Percentiles rank a stretch among this genome's conserved stretches.
phyloP scores from a whole-genome alignment of 2,113 vertebrate species.

The Cervus canadensis region DNA sequence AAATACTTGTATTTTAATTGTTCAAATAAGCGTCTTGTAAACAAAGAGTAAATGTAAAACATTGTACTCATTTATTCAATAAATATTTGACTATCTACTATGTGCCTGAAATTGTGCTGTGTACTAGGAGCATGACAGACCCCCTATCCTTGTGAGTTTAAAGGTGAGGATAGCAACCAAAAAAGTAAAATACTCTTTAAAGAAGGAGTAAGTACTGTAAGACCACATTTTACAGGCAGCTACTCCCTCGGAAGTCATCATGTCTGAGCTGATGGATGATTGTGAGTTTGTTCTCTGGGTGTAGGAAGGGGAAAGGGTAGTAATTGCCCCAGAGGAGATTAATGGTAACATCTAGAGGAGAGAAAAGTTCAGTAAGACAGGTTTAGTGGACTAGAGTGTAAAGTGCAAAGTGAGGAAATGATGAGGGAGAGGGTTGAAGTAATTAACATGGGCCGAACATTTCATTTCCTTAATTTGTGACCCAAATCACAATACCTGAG shows the following conservation, averaged over 20 bases:
- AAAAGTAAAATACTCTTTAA: not conserved
- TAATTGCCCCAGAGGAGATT: not conserved
- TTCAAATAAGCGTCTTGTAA: not conserved
- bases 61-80: not conserved
- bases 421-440: not conserved
- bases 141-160: not conserved
- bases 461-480: not conserved
- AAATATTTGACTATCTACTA: not conserved
- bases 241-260: not conserved
- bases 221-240: not conserved
- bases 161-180: not conserved
- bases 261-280: not conserved
- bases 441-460: accelerated
- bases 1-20: not conserved
- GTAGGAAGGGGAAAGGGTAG: not conserved
- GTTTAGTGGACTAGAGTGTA: not conserved
- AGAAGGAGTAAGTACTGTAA: not conserved
- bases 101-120: not conserved
- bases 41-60: not conserved
- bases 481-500: not conserved
- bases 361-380: not conserved
- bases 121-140: not conserved
- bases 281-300: no score
- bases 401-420: not conserved
- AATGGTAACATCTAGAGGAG: not conserved